Base-by-base conservation (phyloP, 2,888 invertebrate genomes). In the Aspidapion aeneum region DNA sequence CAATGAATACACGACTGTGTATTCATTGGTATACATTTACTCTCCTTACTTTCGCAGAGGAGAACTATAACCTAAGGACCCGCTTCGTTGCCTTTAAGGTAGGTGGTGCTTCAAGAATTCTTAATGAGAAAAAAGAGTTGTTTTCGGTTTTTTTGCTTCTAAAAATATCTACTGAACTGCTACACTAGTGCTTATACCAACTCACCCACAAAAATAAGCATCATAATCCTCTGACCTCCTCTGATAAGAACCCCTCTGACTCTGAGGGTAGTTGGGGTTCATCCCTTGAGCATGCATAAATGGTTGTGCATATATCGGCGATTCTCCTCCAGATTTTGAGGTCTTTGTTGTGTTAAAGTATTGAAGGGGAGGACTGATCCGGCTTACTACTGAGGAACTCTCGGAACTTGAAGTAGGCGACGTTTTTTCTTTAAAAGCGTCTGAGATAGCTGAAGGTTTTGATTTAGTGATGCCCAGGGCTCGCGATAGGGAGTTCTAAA, bases 401-500 rank as follows among this genome's bases (percentile, higher is more conserved):
- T 85, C 86, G 61, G 88, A 88, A 0, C 88, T 88, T 55, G 88
- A 88, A 0, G 88, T 88, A 0, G 88, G 87, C 0, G 88, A 88
- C 0, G 86, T 85, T 64, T 88, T 84, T 60, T 88, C 88, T 83
- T 61, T 88, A 35, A 35, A 12, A 35, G 3, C 12, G 3, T 35
- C 35, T 12, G 35, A 35, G 87, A 57, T 70, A 57, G 21, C 70
- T 67, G 18, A 66, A 57, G 19, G 70, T 66, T 73, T 74, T n/a
- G 71, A 83, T 71, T 87, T 85, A 2, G 87, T 78, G 35, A 85
- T 76, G 55, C 91, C 90, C 50, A 91, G 80, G 1, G 90, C 91
- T 65, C 90, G 83, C 64, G 88, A 88, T 77, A 91, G 82, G 57
- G 90, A 90, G 66, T 90, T 90, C 90, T 90, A 81, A n/a, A 78